Percentiles rank a stretch among this genome's conserved stretches.
Conservation (phyloP, 2,888 invertebrate genomes). For the Trachelus iudaicus region DNA sequence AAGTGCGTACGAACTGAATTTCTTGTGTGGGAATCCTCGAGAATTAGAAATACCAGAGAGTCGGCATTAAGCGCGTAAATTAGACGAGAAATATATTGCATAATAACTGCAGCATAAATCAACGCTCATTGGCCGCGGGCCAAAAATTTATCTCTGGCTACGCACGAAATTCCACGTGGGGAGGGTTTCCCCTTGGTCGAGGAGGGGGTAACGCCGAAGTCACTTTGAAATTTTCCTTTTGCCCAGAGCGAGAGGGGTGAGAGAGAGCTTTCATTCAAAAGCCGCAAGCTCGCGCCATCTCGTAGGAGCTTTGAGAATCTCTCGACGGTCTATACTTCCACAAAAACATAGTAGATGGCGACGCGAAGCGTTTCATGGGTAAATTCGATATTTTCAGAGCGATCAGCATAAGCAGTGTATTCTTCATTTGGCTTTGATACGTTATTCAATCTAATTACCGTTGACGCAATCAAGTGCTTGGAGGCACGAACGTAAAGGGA, state of each 20-base stretch:
- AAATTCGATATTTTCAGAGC: not conserved
- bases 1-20: not conserved
- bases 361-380: constrained; percentile 14
- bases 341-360: constrained; percentile 20
- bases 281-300: constrained; percentile 22
- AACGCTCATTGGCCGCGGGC: constrained; percentile 24
- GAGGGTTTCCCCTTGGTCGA: constrained; percentile 13
- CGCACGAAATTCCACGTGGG: not conserved
- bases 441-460: not conserved
- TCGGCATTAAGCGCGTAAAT: constrained; percentile 16
- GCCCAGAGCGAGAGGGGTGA: not conserved
- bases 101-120: constrained; percentile 30
- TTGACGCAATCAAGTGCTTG: not conserved
- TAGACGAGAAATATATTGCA: constrained; percentile 27
- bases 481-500: not conserved
- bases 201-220: not conserved
- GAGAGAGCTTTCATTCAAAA: not conserved
- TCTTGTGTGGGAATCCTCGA: not conserved
- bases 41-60: not conserved
- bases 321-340: constrained; percentile 9
- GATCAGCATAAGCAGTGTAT: constrained; percentile 11
- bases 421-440: not conserved
- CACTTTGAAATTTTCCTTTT: not conserved
- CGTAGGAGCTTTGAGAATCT: constrained; percentile 9
- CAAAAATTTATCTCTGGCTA: constrained; percentile 25